These are phyloP conservation scores for Sphaerophoria rueppellii DNA, from an alignment of 2,888 invertebrate genomes.

Conservation along the genomic window DNA sequence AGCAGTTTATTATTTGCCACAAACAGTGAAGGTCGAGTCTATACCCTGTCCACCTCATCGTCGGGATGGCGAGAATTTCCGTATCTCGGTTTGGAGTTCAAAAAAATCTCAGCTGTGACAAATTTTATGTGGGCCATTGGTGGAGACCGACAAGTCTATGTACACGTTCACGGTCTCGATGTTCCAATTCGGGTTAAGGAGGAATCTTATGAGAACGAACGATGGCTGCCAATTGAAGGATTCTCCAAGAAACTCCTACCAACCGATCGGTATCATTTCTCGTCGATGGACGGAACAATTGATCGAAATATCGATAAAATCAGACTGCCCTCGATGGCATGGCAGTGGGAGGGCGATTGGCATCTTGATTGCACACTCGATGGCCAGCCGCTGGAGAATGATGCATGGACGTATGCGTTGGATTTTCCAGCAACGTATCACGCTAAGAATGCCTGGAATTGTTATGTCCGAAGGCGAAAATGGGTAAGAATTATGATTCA, in stretches of 20 bases:
- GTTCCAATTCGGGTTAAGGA: conserved; percentile 95
- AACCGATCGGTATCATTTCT: conserved; percentile 94
- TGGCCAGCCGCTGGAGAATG: conserved; percentile 93
- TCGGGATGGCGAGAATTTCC: conserved; percentile 93
- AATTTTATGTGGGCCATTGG: conserved; percentile 96
- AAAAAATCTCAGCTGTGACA: conserved; percentile 92
- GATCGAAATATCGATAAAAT: conserved; percentile 92
- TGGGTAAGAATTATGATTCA: conserved; percentile 85
- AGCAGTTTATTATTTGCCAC: conserved; percentile 91
- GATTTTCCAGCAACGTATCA: conserved; percentile 94
- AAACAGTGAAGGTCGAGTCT: conserved; percentile 94
- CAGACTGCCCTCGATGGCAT: conserved; percentile 94
- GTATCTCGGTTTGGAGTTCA: conserved; percentile 93
- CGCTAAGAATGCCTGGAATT: conserved; percentile 92
- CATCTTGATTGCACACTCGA: conserved; percentile 91
- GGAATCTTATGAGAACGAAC: conserved; percentile 95
- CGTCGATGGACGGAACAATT: conserved; percentile 91
- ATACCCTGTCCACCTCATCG: conserved; percentile 90
- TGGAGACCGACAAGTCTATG: conserved; percentile 95
- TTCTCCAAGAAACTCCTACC: conserved; percentile 92
- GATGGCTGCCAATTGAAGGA: conserved; percentile 95
- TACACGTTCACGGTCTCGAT: conserved; percentile 94
- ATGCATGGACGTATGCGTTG: conserved; percentile 96
- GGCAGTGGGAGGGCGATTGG: conserved; percentile 99
- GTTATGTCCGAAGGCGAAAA: conserved; percentile 93